Conservation (phyloP, 2,113 vertebrate genomes). For the Peromyscus leucopus region DNA sequence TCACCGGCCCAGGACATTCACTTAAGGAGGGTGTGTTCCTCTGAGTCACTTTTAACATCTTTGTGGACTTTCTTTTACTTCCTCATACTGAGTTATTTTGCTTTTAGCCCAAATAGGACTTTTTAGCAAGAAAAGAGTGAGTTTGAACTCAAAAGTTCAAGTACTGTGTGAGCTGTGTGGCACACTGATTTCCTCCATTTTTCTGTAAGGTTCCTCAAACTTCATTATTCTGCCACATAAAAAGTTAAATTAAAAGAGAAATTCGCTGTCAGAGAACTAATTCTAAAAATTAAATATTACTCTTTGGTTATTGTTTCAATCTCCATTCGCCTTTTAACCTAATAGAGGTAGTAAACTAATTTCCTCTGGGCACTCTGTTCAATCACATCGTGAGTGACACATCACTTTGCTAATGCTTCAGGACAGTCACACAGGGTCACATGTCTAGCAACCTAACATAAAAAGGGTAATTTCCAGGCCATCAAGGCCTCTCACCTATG, state of each 20-base stretch:
- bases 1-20: not conserved
- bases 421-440: conserved; percentile 52
- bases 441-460: not conserved
- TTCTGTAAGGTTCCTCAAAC: not conserved
- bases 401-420: conserved; percentile 59
- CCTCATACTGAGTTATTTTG: conserved; percentile 32
- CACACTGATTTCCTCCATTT: conserved; percentile 41
- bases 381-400: conserved; percentile 60
- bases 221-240: conserved; percentile 53
- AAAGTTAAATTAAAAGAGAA: conserved; percentile 71
- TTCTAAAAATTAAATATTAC: conserved; percentile 73
- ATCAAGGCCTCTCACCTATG: not conserved
- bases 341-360: conserved; percentile 75
- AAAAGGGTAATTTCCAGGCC: conserved; percentile 52
- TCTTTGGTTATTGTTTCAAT: conserved; percentile 51
- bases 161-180: not conserved
- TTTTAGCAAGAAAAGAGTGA: conserved; percentile 26
- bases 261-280: conserved; percentile 64
- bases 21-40: not conserved
- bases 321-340: conserved; percentile 67
- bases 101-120: conserved; percentile 19
- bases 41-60: not conserved
- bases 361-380: conserved; percentile 65
- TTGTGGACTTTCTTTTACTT: not conserved
- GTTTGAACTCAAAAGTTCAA: conserved; percentile 29